These are phyloP conservation scores for Caretta caretta DNA, from an alignment of 2,113 vertebrate species.

Conservation along the genomic window DNA sequence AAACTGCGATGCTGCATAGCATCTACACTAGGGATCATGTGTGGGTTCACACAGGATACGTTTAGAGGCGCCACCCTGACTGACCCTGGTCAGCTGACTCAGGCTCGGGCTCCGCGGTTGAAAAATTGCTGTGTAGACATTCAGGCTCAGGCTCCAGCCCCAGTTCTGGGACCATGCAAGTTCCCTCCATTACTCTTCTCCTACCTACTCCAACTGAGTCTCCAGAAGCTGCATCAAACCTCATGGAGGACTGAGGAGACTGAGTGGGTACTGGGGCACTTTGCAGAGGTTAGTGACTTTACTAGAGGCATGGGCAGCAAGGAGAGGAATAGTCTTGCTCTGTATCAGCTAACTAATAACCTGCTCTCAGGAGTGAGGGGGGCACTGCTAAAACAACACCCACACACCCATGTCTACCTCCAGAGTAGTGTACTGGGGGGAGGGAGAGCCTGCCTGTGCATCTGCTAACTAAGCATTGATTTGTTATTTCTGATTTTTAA, in stretches of 20 bases:
- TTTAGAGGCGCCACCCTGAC: too few relatives aligned
- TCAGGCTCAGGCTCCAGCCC: too few relatives aligned
- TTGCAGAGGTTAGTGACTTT: background rate
- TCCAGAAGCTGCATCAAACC: background rate
- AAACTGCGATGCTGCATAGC: background rate
- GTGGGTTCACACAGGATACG: background rate
- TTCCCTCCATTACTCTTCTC: background rate
- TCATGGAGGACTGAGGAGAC: background rate
- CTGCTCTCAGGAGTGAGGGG: background rate
- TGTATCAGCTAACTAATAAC: background rate
- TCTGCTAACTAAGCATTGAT: background rate
- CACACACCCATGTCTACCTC: background rate
- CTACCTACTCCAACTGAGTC: background rate
- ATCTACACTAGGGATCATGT: background rate
- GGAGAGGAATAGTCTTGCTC: background rate
- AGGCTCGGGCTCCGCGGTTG: too few relatives aligned
- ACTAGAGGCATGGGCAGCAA: background rate
- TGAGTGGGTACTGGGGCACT: background rate
- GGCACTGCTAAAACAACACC: background rate
- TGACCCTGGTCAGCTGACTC: too few relatives aligned
- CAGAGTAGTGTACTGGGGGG: background rate
- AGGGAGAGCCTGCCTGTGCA: background rate
- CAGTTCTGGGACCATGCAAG: background rate
- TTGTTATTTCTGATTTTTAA: fast-evolving
- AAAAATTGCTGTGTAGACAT: too few relatives aligned